Evolutionary conservation across 2,797 vertebrate species (phyloP), one percentile per base, ranked within the genome.

Genomic region (Catamblyrhynchus diadema): DNA sequence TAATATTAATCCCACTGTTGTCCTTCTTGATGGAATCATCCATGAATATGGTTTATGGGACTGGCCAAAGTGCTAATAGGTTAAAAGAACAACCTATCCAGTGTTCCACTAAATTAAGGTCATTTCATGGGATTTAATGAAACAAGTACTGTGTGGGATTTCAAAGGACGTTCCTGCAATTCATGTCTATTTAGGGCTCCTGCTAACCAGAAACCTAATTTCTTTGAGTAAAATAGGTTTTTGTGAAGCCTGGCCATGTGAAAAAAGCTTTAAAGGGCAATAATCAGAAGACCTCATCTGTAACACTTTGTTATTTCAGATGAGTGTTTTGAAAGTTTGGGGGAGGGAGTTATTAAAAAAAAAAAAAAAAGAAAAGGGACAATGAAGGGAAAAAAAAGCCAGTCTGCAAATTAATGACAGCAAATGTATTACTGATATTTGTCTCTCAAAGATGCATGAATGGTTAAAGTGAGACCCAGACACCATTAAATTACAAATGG

Each of bases 81-180:
- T 98, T 98, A 98, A 98, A 98, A 98, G 98, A 98, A 97, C 96
- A 97, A 97, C 97, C 98, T 97, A 98, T 97, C 97, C 96, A 96
- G 97, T 98, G 97, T 98, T 98, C 97, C 97, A 97, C 97, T 98
- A 98, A 98, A 98, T 98, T 98, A 98, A 98, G 98, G 98, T 98
- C 94, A 96, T 97, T 98, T 98, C 98, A 98, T 96, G 96, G 96
- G 95, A 97, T 98, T 98, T 98, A 98, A 98, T 98, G 98, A 98
- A 98, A 98, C 97, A 97, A 98, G 97, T 94, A 96, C 96, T 94
- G 93, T 93, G 89, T 96, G 91, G 96, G 96, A 92, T 97, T 98
- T 97, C 97, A 98, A 98, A 98, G 97, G 97, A 98, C 95, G 91
- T 97, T 98, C 97, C 97, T 98, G 97, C 98, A 98, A 98, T 98